phyloP scores from a whole-genome alignment of 2,113 vertebrate species.

The Ochotona princeps region DNA sequence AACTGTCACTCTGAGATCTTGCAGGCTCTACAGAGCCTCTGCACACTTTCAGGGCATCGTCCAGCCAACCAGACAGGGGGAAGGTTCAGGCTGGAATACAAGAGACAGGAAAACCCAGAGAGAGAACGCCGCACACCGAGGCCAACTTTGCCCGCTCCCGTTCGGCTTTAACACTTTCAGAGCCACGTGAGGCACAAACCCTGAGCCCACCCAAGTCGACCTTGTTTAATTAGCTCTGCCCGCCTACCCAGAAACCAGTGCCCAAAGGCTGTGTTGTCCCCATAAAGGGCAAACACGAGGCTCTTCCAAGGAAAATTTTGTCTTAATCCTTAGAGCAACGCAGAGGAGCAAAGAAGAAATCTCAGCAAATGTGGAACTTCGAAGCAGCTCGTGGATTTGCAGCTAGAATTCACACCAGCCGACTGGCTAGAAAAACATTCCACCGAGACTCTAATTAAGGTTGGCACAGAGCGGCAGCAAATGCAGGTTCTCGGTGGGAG shows the following conservation, averaged over 20 bases:
- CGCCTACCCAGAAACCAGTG: neutral
- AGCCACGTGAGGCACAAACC: conserved; percentile 18
- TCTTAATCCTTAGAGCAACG: conserved; percentile 39
- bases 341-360: conserved; percentile 34
- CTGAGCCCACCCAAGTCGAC: conserved; percentile 9
- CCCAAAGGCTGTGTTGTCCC: neutral
- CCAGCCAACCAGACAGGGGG: neutral
- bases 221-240: neutral
- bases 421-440: conserved; percentile 37
- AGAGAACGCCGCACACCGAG: neutral
- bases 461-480: neutral
- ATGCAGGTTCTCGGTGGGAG: neutral
- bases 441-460: conserved; percentile 41
- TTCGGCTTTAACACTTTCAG: conserved; percentile 41
- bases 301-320: conserved; percentile 41
- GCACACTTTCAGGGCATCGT: neutral
- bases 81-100: neutral
- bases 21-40: neutral
- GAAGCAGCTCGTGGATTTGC: conserved; percentile 41
- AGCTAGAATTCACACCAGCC: conserved; percentile 16
- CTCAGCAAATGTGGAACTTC: conserved; percentile 37
- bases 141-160: neutral
- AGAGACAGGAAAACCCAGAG: neutral
- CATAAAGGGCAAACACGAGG: neutral
- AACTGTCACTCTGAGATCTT: neutral